phyloP scores from a whole-genome alignment of 2,888 invertebrate genomes.

The Acanthosepion esculentum region DNA sequence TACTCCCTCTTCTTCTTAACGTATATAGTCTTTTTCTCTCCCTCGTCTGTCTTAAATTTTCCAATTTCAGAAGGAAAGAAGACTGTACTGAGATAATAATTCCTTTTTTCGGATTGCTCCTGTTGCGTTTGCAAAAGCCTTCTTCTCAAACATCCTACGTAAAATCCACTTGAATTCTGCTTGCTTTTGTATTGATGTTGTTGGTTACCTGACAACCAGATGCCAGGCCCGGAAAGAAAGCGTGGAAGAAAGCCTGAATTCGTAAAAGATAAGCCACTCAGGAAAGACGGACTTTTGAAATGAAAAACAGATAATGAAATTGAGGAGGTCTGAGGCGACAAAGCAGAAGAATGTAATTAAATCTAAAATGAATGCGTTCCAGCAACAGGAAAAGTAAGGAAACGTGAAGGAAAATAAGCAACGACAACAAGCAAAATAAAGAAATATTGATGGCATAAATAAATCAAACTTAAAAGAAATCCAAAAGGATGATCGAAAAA shows the following conservation, averaged over 20 bases:
- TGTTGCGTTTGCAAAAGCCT: background rate
- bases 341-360: background rate
- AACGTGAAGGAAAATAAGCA: background rate
- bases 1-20: background rate
- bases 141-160: background rate
- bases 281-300: background rate
- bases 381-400: background rate
- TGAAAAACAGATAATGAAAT: constrained; percentile 5
- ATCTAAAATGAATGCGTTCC: background rate
- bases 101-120: background rate
- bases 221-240: background rate
- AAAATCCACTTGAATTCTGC: background rate
- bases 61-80: background rate
- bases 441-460: background rate
- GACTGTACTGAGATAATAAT: background rate
- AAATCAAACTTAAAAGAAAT: background rate
- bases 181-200: background rate
- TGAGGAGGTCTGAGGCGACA: background rate
- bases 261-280: background rate
- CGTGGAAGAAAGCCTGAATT: background rate
- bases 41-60: too few relatives aligned
- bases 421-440: background rate
- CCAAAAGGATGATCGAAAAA: too few relatives aligned
- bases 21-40: too few relatives aligned
- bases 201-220: background rate